A percentile compares a stretch with the other conserved stretches of the same genome.
phyloP scores from a whole-genome alignment of 2,113 vertebrate genomes.

The Pterocles gutturalis region DNA sequence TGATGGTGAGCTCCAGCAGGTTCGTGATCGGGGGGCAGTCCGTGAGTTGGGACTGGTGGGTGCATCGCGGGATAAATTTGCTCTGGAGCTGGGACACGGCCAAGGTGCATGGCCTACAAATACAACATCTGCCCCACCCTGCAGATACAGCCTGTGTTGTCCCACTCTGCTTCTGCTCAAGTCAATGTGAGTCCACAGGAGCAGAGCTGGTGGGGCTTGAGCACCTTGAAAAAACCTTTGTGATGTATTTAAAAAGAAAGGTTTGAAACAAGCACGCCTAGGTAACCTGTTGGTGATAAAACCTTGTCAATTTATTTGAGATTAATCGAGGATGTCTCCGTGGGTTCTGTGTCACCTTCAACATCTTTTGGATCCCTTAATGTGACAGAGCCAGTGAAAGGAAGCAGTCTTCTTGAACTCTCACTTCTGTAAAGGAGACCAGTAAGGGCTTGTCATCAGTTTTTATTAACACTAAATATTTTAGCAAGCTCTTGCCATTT shows the following conservation, averaged over 20 bases:
- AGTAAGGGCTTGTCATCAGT: neutral
- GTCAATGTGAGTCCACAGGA: fast-evolving
- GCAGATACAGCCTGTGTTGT: neutral
- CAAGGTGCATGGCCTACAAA: neutral
- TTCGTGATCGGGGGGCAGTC: neutral
- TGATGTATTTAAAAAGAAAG: neutral
- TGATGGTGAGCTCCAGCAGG: neutral
- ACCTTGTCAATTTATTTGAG: neutral
- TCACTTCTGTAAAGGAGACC: neutral
- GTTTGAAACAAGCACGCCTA: neutral
- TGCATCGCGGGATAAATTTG: neutral
- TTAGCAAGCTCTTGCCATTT: slow-evolving; percentile 28
- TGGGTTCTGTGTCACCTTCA: neutral
- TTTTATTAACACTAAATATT: slow-evolving; percentile 43
- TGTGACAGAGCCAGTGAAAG: neutral
- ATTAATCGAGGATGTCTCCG: neutral
- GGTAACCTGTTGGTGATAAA: neutral
- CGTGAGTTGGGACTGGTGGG: fast-evolving
- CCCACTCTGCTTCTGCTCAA: neutral
- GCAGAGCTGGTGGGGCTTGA: neutral
- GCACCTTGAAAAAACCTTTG: neutral
- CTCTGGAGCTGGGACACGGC: neutral
- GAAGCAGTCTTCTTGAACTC: neutral
- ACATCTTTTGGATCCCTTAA: neutral
- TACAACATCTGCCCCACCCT: too few relatives aligned